These are phyloP conservation scores for Drosophila kambysellisi DNA, from an alignment of 2,888 invertebrate species.

Conservation along the genomic window DNA sequence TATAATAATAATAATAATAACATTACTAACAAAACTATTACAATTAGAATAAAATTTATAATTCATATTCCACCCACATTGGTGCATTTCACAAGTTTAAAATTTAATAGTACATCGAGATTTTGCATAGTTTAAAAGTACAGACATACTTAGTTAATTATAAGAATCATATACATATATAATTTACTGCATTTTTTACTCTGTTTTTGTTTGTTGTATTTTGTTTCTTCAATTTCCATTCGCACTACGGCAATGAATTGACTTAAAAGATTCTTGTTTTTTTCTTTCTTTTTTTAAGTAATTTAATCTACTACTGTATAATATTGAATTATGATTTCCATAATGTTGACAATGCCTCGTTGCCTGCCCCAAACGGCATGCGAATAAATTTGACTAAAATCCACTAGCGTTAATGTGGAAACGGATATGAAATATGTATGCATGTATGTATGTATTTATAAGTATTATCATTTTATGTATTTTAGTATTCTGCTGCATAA, in stretches of 20 bases:
- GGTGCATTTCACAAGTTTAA: conserved; percentile 63
- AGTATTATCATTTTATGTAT: conserved; percentile 48
- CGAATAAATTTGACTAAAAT: conserved; percentile 79
- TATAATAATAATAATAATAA: conserved; percentile 72
- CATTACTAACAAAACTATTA: conserved; percentile 84
- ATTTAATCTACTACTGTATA: conserved; percentile 61
- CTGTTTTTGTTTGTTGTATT: conserved; percentile 15
- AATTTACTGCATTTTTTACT: conserved; percentile 34
- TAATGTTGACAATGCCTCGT: conserved; percentile 48
- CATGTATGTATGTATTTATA: conserved; percentile 36
- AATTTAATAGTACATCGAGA: conserved; percentile 81
- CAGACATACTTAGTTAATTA: conserved; percentile 54
- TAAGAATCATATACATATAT: conserved; percentile 55
- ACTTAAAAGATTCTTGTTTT: conserved; percentile 56
- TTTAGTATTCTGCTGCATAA: conserved; percentile 58
- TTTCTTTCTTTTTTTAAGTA: conserved; percentile 21
- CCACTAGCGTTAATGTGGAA: conserved; percentile 75
- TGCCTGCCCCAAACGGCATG: conserved; percentile 14
- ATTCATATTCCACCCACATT: conserved; percentile 66
- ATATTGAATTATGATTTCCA: conserved; percentile 49
- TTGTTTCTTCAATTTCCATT: conserved; percentile 36
- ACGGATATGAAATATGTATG: conserved; percentile 75
- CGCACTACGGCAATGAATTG: conserved; percentile 37
- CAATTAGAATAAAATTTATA: conserved; percentile 78
- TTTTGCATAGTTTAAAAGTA: conserved; percentile 77